Conservation (phyloP, 2,888 invertebrate genomes). For the Trissonchulus latispiculum region DNA sequence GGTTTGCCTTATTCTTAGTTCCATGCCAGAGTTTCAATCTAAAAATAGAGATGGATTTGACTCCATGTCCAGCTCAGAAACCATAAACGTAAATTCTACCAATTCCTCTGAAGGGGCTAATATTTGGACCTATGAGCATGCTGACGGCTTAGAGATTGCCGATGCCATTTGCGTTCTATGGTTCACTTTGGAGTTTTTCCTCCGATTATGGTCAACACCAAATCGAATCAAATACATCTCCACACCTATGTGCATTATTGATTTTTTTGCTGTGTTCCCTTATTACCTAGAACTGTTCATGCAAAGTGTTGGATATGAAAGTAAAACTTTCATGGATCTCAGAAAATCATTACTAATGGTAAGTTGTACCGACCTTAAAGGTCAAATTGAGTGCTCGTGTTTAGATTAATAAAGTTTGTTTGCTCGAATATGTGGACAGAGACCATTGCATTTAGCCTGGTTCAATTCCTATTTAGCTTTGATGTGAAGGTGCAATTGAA, state of each 20-base stretch:
- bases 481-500: too few species aligned
- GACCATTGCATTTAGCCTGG: too few species aligned
- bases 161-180: slow-evolving; percentile 14
- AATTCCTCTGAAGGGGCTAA: background rate
- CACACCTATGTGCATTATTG: slow-evolving; percentile 12
- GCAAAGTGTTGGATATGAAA: slow-evolving; percentile 11
- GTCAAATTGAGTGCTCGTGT: too few species aligned
- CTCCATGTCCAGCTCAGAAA: background rate
- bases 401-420: too few species aligned
- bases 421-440: too few species aligned
- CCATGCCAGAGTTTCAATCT: slow-evolving; percentile 13
- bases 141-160: background rate
- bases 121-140: background rate
- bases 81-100: background rate
- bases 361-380: too few species aligned
- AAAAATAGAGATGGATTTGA: background rate
- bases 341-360: background rate
- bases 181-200: slow-evolving; percentile 6
- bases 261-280: slow-evolving; percentile 11
- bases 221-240: background rate
- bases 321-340: background rate
- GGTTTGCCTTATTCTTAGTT: slow-evolving; percentile 13
- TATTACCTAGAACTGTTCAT: slow-evolving; percentile 5
- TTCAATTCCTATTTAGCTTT: too few species aligned
- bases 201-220: slow-evolving; percentile 7